Conservation (phyloP, 2,113 vertebrate genomes). For the Columbina picui region DNA sequence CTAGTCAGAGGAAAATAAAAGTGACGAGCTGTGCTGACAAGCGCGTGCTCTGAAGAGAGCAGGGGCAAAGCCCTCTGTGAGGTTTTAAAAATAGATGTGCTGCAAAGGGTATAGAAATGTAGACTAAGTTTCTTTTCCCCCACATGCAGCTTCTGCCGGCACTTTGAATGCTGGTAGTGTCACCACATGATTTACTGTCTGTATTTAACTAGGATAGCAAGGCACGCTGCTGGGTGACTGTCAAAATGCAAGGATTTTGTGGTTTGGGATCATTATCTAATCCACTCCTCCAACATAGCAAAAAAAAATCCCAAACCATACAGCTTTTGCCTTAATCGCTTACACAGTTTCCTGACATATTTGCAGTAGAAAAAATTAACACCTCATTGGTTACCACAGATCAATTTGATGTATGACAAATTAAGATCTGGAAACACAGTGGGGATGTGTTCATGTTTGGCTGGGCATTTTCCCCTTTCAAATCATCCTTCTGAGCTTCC, state of each 20-base stretch:
- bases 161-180: background rate
- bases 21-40: background rate
- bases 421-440: background rate
- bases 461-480: background rate
- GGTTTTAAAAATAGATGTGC: constrained; percentile 27
- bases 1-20: background rate
- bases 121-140: background rate
- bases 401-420: background rate
- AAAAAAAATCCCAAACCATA: background rate
- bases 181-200: background rate
- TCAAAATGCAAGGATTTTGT: background rate
- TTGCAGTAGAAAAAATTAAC: background rate
- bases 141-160: background rate
- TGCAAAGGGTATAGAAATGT: background rate
- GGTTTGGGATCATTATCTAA: background rate
- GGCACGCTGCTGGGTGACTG: background rate
- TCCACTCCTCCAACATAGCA: background rate
- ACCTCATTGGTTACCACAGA: background rate
- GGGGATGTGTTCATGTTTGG: background rate
- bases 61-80: background rate
- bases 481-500: background rate
- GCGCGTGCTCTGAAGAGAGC: background rate
- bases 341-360: background rate
- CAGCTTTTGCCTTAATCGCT: background rate
- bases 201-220: background rate